phyloP scores from a whole-genome alignment of 2,888 invertebrate species.

The Chorisops tibialis region DNA sequence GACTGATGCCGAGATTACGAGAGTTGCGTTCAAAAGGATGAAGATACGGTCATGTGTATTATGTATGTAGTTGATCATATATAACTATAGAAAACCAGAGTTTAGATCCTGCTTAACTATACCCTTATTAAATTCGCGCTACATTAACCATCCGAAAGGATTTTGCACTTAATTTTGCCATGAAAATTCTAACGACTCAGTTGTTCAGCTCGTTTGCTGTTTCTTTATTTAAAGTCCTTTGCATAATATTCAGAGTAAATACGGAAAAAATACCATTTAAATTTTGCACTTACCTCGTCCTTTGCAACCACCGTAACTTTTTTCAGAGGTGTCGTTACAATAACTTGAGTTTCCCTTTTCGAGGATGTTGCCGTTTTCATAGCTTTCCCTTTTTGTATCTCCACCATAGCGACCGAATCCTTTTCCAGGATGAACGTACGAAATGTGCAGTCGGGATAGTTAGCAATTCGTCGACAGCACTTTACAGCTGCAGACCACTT shows the following conservation, averaged over 20 bases:
- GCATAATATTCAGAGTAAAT: no score
- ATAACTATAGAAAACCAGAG: no score
- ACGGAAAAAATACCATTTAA: background rate
- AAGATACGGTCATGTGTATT: no score
- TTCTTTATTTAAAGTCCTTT: no score
- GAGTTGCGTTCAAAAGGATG: no score
- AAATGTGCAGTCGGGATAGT: background rate
- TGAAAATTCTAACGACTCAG: background rate
- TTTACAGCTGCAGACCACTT: slow-evolving; percentile 14
- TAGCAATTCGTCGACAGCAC: background rate
- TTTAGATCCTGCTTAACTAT: no score
- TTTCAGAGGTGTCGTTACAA: slow-evolving; percentile 50
- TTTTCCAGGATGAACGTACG: slow-evolving; percentile 19
- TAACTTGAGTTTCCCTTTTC: slow-evolving; percentile 50
- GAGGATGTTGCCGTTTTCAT: slow-evolving; percentile 47
- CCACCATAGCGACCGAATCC: slow-evolving; percentile 42
- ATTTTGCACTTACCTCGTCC: slow-evolving; percentile 47
- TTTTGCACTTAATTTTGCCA: background rate
- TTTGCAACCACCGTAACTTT: slow-evolving; percentile 51
- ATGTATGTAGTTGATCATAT: no score
- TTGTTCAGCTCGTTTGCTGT: no score
- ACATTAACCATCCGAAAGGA: slow-evolving; percentile 1
- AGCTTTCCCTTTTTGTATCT: slow-evolving; percentile 50
- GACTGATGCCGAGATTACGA: no score
- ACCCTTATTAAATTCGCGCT: background rate